These are phyloP conservation scores for Acrocyrtus sp. DNA, from an alignment of 2,888 invertebrate species.

Conservation along the genomic window DNA sequence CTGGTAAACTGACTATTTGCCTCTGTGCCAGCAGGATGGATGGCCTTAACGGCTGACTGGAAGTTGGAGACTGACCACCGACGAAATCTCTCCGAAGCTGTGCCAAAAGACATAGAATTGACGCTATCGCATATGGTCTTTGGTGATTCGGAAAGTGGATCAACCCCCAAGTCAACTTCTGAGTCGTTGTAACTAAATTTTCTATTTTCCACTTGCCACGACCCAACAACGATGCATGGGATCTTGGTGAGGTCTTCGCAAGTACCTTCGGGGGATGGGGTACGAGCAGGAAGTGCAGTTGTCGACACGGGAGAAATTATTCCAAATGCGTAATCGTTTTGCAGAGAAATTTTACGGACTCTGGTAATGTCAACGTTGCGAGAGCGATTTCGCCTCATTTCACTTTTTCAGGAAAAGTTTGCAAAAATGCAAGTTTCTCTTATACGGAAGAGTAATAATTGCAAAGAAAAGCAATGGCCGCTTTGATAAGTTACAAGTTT, in stretches of 20 bases:
- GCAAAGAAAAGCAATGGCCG: too few species aligned
- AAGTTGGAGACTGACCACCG: constrained; percentile 56
- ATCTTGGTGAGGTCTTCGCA: constrained; percentile 17
- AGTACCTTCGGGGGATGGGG: constrained; percentile 1
- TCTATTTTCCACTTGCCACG: constrained; percentile 35
- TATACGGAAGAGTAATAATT: too few species aligned
- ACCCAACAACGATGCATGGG: constrained; percentile 29
- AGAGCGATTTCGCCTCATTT: constrained; percentile 27
- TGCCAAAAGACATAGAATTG: constrained; percentile 2
- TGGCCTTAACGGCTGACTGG: constrained; percentile 42
- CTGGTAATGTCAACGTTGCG: background rate
- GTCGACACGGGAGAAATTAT: constrained; percentile 53
- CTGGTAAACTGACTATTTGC: constrained; percentile 46
- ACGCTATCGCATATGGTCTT: background rate
- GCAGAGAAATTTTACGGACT: constrained; percentile 50
- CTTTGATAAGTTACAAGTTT: background rate
- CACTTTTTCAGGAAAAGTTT: too few species aligned
- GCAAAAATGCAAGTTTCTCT: too few species aligned
- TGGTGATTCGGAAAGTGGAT: constrained; percentile 22
- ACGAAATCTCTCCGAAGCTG: constrained; percentile 39
- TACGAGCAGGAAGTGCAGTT: constrained; percentile 16
- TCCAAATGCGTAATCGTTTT: constrained; percentile 56
- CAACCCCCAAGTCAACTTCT: constrained; percentile 27
- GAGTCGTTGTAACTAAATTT: background rate
- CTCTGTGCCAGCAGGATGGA: constrained; percentile 41